Base-by-base conservation (phyloP, 1,140 invertebrate genomes). In the Pissodes strobi region DNA sequence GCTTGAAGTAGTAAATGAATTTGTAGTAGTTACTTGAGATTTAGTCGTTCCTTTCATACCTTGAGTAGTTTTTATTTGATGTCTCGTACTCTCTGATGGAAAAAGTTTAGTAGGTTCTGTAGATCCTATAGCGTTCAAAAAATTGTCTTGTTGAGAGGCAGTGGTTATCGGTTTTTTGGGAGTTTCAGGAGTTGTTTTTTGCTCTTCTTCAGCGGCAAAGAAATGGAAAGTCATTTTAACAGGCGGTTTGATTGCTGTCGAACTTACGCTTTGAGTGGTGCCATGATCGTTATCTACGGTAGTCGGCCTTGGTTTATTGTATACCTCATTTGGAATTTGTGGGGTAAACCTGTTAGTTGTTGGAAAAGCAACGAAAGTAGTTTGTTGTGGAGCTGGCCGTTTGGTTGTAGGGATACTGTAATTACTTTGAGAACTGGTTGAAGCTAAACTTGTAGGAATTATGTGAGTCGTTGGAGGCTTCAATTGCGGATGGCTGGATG, bases 141-240 rank as follows among this genome's bases (percentile, higher is more conserved):
- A 49, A 23, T 12, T 21, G 6, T 18, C 12, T 6, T 34, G 30
- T 34, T 6, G n/a, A 34, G n/a, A n/a, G 4, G 1, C 12, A 15
- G 13, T 37, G 4, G 27, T 19, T 10, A 38, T 15, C 1, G 51
- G 13, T 6, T 34, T 8, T 34, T 34, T 34, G n/a, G 8, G 8
- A 4, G 12, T 37, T 2, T 17, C 49, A 27, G 30, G n/a, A n/a
- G n/a, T n/a, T n/a, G n/a, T n/a, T 45, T 37, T 43, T 41, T 59
- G 5, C 48, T 39, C 46, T 43, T 69, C 64, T 64, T 69, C 66
- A 48, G 57, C 61, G 30, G 56, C 57, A 39, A 61, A 66, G 19
- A 60, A 66, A 27, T 66, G 64, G 22, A 61, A 61, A n/a, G 64
- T 66, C 13, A 43, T 66, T 51, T 66, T 61, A 17, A 19, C 19